A percentile compares a stretch with the other conserved stretches of the same genome.
Evolutionary conservation across 2,888 invertebrate genomes (phyloP).

Genomic region (Keiferia lycopersicella): DNA sequence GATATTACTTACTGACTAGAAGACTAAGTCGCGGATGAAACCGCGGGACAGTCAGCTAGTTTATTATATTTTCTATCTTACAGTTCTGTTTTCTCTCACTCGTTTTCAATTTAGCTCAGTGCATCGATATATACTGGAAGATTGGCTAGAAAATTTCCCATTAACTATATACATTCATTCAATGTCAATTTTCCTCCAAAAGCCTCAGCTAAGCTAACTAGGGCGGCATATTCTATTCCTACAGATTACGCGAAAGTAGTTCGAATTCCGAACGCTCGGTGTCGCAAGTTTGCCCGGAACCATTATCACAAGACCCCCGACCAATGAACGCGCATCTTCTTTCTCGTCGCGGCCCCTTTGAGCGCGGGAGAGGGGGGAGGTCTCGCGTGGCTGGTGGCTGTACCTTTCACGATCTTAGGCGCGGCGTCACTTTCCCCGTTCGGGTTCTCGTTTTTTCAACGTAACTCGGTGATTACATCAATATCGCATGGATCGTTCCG

Average conservation of each 20-base stretch:
- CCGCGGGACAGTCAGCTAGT: too few relatives aligned
- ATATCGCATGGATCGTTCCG: conserved; percentile 72
- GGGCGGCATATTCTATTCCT: conserved; percentile 65
- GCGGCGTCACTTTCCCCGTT: conserved; percentile 77
- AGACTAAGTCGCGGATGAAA: too few relatives aligned
- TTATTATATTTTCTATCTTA: too few relatives aligned
- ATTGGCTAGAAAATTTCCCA: too few relatives aligned
- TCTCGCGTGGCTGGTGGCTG: conserved; percentile 58
- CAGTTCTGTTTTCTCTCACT: too few relatives aligned
- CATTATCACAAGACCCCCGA: conserved; percentile 54
- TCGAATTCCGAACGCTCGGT: conserved; percentile 74
- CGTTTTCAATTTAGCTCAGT: too few relatives aligned
- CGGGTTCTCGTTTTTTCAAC: conserved; percentile 75
- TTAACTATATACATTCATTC: background rate
- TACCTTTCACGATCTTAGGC: conserved; percentile 78
- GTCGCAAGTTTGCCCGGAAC: conserved; percentile 68
- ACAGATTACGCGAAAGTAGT: conserved; percentile 79
- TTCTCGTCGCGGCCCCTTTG: conserved; percentile 34
- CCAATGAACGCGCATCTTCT: conserved; percentile 50
- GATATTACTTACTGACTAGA: too few relatives aligned
- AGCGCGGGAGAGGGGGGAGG: conserved; percentile 51
- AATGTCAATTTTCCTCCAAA: conserved; percentile 31
- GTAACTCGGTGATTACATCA: conserved; percentile 77
- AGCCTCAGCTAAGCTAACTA: conserved; percentile 50
- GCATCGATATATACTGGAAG: too few relatives aligned